These are phyloP conservation scores for Plebejus melissa DNA, from an alignment of 2,888 invertebrate genomes.

Conservation along the genomic window DNA sequence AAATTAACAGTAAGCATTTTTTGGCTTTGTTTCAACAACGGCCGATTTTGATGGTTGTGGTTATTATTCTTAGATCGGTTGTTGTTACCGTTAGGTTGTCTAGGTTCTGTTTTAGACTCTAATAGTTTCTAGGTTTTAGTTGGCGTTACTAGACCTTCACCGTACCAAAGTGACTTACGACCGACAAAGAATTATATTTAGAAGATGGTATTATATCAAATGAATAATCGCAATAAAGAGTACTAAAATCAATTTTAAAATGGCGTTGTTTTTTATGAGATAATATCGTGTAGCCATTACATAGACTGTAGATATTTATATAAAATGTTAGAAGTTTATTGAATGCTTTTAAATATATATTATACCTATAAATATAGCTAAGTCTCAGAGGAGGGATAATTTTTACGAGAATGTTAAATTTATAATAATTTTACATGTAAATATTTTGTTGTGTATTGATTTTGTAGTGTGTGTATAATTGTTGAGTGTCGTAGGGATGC, in stretches of 20 bases:
- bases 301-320: constrained; percentile 68
- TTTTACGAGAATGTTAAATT: constrained; percentile 27
- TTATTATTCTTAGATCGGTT: constrained; percentile 22
- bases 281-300: constrained; percentile 53
- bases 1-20: neutral
- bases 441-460: constrained; percentile 36
- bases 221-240: constrained; percentile 28
- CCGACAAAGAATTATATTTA: constrained; percentile 30
- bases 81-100: neutral
- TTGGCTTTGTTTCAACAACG: neutral
- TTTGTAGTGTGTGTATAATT: constrained; percentile 51
- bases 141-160: constrained; percentile 29
- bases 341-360: constrained; percentile 52
- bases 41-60: constrained; percentile 26
- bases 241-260: constrained; percentile 28
- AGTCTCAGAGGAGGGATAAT: constrained; percentile 28
- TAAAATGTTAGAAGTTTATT: constrained; percentile 69
- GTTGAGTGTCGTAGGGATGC: constrained; percentile 31
- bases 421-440: constrained; percentile 30
- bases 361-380: constrained; percentile 40
- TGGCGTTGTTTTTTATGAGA: constrained; percentile 34
- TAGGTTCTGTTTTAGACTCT: neutral
- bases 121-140: constrained; percentile 18
- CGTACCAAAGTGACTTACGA: constrained; percentile 31
- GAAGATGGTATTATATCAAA: constrained; percentile 25